These are phyloP conservation scores for Idris sp. DNA, from an alignment of 1,140 invertebrate species.

Conservation along the genomic window DNA sequence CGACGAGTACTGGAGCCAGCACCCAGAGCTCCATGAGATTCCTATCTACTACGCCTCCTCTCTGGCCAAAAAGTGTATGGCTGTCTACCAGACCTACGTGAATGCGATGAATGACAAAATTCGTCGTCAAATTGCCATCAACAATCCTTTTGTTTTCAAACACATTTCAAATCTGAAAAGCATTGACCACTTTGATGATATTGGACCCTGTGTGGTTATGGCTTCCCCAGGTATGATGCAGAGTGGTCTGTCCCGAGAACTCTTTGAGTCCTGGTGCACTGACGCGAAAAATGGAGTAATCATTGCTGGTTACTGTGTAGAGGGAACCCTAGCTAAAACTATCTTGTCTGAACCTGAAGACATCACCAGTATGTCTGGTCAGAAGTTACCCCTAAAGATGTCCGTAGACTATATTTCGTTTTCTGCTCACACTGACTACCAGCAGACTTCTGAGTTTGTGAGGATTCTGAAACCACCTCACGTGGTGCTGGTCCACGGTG, in stretches of 20 bases:
- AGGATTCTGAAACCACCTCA: conserved; percentile 95
- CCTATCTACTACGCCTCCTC: conserved; percentile 99
- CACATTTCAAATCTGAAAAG: conserved; percentile 99
- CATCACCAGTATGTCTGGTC: conserved; percentile 95
- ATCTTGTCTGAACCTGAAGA: conserved; percentile 99
- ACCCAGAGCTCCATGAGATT: conserved; percentile 98
- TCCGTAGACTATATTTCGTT: conserved; percentile 99
- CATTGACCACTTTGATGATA: conserved; percentile 99
- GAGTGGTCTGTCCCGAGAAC: conserved; percentile 96
- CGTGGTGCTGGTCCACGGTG: conserved; percentile 98
- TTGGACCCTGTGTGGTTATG: conserved; percentile 99
- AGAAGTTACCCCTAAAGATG: conserved; percentile 97
- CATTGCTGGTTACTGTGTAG: conserved; percentile 99
- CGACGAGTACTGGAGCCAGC: conserved; percentile 99
- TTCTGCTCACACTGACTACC: conserved; percentile 99
- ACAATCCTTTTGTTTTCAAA: conserved; percentile 99
- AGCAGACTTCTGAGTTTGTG: conserved; percentile 99
- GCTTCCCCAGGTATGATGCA: conserved; percentile 99
- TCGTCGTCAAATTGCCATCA: conserved; percentile 95
- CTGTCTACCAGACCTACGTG: conserved; percentile 99
- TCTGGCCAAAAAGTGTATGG: conserved; percentile 99
- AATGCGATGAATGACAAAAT: conserved; percentile 99
- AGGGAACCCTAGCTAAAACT: conserved; percentile 98
- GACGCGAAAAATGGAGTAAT: conserved; percentile 99
- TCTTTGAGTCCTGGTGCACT: conserved; percentile 99